Conservation (phyloP, 2,797 vertebrate species). For the Mus minutoides region DNA sequence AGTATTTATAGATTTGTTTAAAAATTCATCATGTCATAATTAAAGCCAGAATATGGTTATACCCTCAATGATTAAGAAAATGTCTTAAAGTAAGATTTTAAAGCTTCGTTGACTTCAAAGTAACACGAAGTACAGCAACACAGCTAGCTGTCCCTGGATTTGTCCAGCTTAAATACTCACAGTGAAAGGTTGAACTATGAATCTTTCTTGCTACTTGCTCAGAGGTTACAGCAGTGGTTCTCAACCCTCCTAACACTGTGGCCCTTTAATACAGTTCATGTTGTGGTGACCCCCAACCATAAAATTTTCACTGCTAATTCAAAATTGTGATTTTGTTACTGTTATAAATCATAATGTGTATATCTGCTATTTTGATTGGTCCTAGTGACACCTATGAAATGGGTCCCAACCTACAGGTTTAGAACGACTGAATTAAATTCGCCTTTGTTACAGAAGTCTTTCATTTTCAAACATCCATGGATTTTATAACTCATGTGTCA, state of each 20-base stretch:
- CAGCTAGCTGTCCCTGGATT: conserved; percentile 41
- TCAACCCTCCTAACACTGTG: neutral
- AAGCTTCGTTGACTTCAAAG: conserved; percentile 63
- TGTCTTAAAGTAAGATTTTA: conserved; percentile 72
- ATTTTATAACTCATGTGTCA: conserved; percentile 41
- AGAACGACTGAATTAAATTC: neutral
- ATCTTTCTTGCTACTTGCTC: conserved; percentile 60
- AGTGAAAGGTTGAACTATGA: conserved; percentile 31
- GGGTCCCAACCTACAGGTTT: neutral
- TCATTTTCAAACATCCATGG: conserved; percentile 24
- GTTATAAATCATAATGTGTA: neutral
- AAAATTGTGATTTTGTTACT: neutral
- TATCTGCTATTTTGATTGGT: neutral
- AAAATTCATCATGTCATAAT: conserved; percentile 57
- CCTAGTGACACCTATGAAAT: neutral
- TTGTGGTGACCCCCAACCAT: neutral
- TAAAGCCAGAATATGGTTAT: conserved; percentile 51
- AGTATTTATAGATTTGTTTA: conserved; percentile 64
- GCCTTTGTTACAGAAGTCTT: neutral
- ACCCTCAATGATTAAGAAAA: conserved; percentile 68
- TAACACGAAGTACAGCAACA: conserved; percentile 24
- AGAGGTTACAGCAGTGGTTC: neutral
- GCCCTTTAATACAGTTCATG: neutral
- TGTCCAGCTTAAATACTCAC: conserved; percentile 61
- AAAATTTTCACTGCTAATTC: neutral